These are phyloP conservation scores for Drosophila nigricruria DNA, from an alignment of 2,888 invertebrate genomes.

Conservation along the genomic window DNA sequence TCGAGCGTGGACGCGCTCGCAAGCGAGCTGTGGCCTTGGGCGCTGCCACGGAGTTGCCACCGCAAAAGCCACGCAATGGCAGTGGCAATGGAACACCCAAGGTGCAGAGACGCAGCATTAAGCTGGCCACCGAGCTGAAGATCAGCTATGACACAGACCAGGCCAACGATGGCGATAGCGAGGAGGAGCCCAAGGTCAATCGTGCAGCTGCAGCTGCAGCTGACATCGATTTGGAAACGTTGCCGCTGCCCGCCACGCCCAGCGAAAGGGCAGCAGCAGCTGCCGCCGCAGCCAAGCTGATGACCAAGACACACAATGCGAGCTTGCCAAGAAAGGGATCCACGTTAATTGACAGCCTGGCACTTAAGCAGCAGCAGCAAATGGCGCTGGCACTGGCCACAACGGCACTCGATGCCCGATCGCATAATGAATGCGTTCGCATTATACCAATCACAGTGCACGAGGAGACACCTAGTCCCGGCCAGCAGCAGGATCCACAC, in stretches of 20 bases:
- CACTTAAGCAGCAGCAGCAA: slow-evolving; percentile 73
- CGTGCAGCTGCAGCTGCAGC: slow-evolving; percentile 1
- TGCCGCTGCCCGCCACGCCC: slow-evolving; percentile 78
- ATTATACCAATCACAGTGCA: slow-evolving; percentile 73
- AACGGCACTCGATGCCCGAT: not conserved
- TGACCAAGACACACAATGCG: slow-evolving; percentile 21
- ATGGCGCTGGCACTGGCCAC: slow-evolving; percentile 61
- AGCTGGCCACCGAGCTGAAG: slow-evolving; percentile 81
- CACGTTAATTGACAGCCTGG: slow-evolving; percentile 70
- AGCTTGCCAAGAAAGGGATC: slow-evolving; percentile 53
- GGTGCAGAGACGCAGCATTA: slow-evolving; percentile 77
- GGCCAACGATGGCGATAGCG: slow-evolving; percentile 47
- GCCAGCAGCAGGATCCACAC: slow-evolving; percentile 62
- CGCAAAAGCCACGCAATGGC: slow-evolving; percentile 76
- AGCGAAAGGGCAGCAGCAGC: slow-evolving; percentile 39
- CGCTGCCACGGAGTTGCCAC: slow-evolving; percentile 74
- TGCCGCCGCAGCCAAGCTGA: slow-evolving; percentile 15
- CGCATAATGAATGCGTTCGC: slow-evolving; percentile 39
- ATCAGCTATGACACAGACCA: slow-evolving; percentile 60
- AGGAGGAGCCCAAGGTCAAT: slow-evolving; percentile 56
- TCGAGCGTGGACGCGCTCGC: slow-evolving; percentile 73
- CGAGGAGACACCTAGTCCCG: slow-evolving; percentile 39
- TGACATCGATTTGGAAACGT: slow-evolving; percentile 71
- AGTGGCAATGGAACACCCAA: slow-evolving; percentile 50
- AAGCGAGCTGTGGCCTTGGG: slow-evolving; percentile 49